Conservation (phyloP, 2,888 invertebrate genomes). For the Ormyrus labotus region DNA sequence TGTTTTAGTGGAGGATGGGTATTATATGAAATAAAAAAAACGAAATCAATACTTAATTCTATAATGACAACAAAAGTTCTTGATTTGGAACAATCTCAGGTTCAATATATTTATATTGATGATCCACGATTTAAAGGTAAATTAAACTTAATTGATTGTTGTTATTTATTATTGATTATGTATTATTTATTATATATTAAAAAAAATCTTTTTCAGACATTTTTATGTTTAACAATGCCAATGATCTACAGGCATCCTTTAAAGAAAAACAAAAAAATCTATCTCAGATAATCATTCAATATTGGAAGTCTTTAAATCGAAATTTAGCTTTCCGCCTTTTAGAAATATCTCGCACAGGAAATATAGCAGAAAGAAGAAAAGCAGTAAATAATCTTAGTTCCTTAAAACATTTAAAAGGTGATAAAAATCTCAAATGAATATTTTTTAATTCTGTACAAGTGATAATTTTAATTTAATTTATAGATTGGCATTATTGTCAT, state of each 20-base stretch:
- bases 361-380: constrained; percentile 79
- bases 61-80: constrained; percentile 73
- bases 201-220: constrained; percentile 62
- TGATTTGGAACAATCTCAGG: constrained; percentile 71
- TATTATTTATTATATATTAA: constrained; percentile 32
- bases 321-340: constrained; percentile 83
- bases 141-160: background rate
- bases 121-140: constrained; percentile 75
- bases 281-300: constrained; percentile 69
- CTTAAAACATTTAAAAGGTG: constrained; percentile 81
- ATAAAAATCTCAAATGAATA: constrained; percentile 17
- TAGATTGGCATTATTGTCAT: constrained; percentile 81
- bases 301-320: constrained; percentile 82
- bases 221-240: constrained; percentile 62
- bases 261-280: constrained; percentile 61
- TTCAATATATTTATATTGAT: constrained; percentile 79
- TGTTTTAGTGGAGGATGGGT: constrained; percentile 69
- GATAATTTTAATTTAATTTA: constrained; percentile 25
- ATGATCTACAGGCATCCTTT: constrained; percentile 61
- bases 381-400: constrained; percentile 82
- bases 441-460: background rate
- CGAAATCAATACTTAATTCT: constrained; percentile 71
- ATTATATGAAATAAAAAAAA: constrained; percentile 69
- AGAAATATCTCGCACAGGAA: constrained; percentile 82
- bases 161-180: constrained; percentile 26